phyloP scores from a whole-genome alignment of 2,797 vertebrate genomes.

The Eleutherodactylus coqui region DNA sequence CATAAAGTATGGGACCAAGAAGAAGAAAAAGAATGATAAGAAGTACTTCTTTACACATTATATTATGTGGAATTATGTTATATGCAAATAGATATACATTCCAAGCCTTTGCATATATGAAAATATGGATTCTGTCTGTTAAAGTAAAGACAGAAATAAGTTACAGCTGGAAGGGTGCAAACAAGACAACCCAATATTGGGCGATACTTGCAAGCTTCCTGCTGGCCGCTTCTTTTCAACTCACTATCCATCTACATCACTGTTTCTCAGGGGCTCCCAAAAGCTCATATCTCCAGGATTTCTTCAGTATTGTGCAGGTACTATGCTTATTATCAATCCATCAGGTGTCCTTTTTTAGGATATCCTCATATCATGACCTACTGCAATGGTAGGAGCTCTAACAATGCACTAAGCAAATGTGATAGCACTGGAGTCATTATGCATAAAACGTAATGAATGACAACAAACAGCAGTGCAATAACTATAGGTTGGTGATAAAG shows the following conservation, averaged over 20 bases:
- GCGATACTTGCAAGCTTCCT: not conserved
- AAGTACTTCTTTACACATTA: not conserved
- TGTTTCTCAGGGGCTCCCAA: no score
- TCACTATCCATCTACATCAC: not conserved
- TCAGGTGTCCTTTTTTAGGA: not conserved
- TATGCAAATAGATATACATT: not conserved
- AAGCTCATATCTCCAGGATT: no score
- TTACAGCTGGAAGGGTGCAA: not conserved
- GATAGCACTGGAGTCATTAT: not conserved
- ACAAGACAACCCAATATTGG: not conserved
- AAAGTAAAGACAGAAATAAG: not conserved
- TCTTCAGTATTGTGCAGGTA: not conserved
- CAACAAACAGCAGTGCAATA: not conserved
- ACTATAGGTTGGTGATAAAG: not conserved
- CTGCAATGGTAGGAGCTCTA: not conserved
- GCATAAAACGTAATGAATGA: not conserved
- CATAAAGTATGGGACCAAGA: not conserved
- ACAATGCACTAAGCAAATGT: not conserved
- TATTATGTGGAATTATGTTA: no score
- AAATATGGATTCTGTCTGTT: not conserved
- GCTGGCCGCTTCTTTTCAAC: not conserved
- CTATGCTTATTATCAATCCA: not conserved
- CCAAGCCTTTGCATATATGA: not conserved
- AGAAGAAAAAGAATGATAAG: not conserved
- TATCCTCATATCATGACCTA: not conserved